Base-by-base conservation (phyloP, 1,140 invertebrate species). In the Venturia canescens region DNA sequence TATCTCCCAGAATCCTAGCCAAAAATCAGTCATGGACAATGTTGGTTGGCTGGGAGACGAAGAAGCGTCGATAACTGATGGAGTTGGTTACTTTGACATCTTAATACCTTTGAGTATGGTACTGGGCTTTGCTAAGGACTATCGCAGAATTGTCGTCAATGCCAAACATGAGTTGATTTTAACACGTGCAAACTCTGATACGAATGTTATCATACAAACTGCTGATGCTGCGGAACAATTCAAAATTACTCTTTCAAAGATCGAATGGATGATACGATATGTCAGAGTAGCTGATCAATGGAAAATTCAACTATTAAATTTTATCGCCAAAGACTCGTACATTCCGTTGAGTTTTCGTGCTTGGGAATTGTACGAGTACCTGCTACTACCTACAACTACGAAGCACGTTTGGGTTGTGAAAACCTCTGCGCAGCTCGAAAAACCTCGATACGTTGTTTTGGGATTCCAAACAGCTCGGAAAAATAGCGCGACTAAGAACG, bases 121-220 rank as follows among this genome's bases (percentile, higher is more conserved):
- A 0, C 80, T 92, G 1, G 90, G 91, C 18, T 92, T 93, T 85
- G 89, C 89, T 69, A 90, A 93, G 85, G 91, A 93, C 85, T 93
- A 91, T 86, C 84, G 85, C 74, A 89, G 89, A 86, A 88, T 93
- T 60, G 83, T 92, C 23, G 69, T 91, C 9, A 92, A 92, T 83
- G 85, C 84, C 75, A 90, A 91, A 85, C 91, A 92, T 84, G 90
- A 93, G 84, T 76, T 93, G 21, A 87, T 92, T 84, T 82, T 92
- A 29, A 88, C 88, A 29, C 83, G 89, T 80, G 66, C 86, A 9
- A 88, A 84, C 48, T 86, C 77, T 9, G 86, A 91, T 86, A 27
- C 80, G 4, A 85, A 87, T 80, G 75, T 76, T 21, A 48, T 79
- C 23, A 34, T 80, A 31, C 75, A 82, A 38, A 77, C 78, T 4